Evolutionary conservation across 2,113 vertebrate genomes (phyloP).

Genomic region (Catharus fuscescens): DNA sequence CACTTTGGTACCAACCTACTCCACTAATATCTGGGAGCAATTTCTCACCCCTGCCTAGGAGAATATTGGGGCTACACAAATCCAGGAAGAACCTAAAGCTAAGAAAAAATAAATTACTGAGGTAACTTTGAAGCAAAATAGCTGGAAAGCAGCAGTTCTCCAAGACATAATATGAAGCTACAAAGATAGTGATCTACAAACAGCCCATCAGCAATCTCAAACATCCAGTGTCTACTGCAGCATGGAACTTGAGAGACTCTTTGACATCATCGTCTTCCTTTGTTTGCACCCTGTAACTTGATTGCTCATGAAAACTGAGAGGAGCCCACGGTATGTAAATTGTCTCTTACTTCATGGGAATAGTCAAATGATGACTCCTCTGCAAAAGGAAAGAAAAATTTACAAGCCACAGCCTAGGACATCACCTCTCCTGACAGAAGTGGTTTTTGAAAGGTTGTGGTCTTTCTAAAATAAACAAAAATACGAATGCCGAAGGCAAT

Average conservation of each 20-base stretch:
- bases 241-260: not conserved
- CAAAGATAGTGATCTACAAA: not conserved
- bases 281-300: not conserved
- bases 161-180: not conserved
- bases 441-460: not conserved
- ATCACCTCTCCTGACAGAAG: not conserved
- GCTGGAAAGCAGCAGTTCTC: not conserved
- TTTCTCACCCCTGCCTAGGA: not conserved
- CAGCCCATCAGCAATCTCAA: not conserved
- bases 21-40: not conserved
- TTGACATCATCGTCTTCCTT: not conserved
- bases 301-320: not conserved
- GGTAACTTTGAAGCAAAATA: not conserved
- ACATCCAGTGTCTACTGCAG: not conserved
- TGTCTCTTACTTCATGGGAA: not conserved
- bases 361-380: not conserved
- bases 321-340: not conserved
- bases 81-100: not conserved
- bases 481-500: not conserved
- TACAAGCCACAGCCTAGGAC: not conserved
- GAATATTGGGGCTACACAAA: not conserved
- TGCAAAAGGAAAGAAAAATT: not conserved
- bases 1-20: not conserved
- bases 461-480: not conserved
- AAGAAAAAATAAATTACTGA: not conserved